Evolutionary conservation across 2,888 invertebrate species (phyloP).

Genomic region (Coenonympha glycerion): DNA sequence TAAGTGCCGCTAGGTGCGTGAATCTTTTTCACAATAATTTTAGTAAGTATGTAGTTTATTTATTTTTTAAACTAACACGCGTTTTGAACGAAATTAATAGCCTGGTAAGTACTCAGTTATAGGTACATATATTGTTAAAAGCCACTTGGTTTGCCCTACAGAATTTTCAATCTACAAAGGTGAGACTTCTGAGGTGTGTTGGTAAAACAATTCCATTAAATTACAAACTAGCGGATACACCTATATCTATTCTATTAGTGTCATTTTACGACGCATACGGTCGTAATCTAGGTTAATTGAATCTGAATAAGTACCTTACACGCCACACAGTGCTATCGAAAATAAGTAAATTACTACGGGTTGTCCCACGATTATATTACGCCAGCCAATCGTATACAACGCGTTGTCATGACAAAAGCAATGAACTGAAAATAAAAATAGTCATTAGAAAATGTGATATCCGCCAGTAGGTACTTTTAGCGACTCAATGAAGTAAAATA

Average conservation of each 20-base stretch:
- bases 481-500: neutral
- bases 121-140: too few species aligned
- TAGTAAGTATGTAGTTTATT: too few species aligned
- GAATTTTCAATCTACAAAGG: too few species aligned
- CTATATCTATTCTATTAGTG: too few species aligned
- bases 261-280: slow-evolving; percentile 32
- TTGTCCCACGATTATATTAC: slow-evolving; percentile 22
- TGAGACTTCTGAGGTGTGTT: slow-evolving; percentile 3
- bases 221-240: slow-evolving; percentile 23
- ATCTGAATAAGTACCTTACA: slow-evolving; percentile 32
- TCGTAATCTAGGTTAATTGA: slow-evolving; percentile 35
- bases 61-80: too few species aligned
- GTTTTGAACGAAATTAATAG: too few species aligned
- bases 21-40: too few species aligned
- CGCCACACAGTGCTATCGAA: slow-evolving; percentile 30
- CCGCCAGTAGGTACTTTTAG: neutral
- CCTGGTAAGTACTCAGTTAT: too few species aligned
- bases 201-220: slow-evolving; percentile 29
- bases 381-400: slow-evolving; percentile 22
- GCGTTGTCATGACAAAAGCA: slow-evolving; percentile 16
- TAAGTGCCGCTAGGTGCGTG: too few species aligned
- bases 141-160: too few species aligned
- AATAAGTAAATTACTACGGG: slow-evolving; percentile 26
- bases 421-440: slow-evolving; percentile 3
- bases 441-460: neutral